phyloP scores from a whole-genome alignment of 2,113 vertebrate genomes.

The Pygoscelis antarcticus region DNA sequence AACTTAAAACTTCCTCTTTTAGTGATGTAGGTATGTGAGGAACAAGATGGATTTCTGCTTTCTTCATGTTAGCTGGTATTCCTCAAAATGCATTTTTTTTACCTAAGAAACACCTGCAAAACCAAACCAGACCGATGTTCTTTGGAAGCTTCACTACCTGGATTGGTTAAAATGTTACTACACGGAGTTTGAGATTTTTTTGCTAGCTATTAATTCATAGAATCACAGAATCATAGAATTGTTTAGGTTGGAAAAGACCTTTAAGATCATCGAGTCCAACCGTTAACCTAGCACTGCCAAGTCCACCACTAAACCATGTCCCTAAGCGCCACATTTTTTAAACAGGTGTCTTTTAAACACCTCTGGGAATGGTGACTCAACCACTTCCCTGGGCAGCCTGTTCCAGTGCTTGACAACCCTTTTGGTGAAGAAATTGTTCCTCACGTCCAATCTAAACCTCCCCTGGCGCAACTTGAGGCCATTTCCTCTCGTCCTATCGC shows the following conservation, averaged over 20 bases:
- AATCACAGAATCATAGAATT: too few species aligned
- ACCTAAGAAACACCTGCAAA: not conserved
- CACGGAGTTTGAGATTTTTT: not conserved
- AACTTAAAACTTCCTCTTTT: not conserved
- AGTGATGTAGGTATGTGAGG: not conserved
- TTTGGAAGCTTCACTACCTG: not conserved
- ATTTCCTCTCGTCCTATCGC: rapidly evolving
- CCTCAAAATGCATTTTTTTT: not conserved
- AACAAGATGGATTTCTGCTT: not conserved
- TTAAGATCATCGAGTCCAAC: not conserved
- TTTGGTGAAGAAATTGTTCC: not conserved
- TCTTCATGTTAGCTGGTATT: not conserved
- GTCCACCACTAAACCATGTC: not conserved
- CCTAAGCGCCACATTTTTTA: not conserved
- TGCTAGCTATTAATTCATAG: not conserved
- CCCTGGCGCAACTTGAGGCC: not conserved
- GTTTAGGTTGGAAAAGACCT: not conserved
- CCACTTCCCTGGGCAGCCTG: not conserved
- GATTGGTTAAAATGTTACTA: not conserved
- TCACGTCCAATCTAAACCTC: not conserved
- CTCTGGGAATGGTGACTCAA: not conserved
- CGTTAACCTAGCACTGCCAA: not conserved
- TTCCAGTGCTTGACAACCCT: not conserved
- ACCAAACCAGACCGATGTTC: not conserved
- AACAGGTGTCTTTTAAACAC: not conserved